phyloP scores from a whole-genome alignment of 1,140 invertebrate species.

The Venturia canescens region DNA sequence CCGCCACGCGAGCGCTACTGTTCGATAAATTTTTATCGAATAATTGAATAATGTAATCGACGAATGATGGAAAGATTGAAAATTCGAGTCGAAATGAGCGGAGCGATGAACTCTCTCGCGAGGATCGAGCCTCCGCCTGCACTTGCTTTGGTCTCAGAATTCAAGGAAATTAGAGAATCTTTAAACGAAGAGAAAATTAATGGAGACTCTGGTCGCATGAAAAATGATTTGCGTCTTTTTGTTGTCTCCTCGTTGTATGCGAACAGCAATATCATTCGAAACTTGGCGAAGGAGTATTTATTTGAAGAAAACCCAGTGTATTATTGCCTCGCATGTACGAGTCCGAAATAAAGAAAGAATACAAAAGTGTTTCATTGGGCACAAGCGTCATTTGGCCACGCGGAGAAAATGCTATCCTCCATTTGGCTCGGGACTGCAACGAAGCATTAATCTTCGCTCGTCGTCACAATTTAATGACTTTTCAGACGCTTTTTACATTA shows the following conservation, averaged over 20 bases:
- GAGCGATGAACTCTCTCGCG: too few species aligned
- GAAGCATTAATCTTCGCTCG: neutral
- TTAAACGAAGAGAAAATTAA: neutral
- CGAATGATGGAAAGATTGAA: too few species aligned
- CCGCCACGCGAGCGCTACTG: too few species aligned
- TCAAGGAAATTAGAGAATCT: neutral
- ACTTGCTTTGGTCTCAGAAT: neutral
- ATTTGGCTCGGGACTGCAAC: neutral
- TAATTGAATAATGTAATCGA: too few species aligned
- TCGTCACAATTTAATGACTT: conserved; percentile 1
- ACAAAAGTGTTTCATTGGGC: neutral
- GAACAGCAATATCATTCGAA: neutral
- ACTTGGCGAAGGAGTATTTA: neutral
- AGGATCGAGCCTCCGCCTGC: too few species aligned
- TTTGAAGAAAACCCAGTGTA: neutral
- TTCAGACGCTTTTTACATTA: neutral
- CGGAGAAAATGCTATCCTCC: neutral
- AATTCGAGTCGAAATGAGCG: too few species aligned
- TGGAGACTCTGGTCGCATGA: neutral
- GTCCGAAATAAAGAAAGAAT: neutral
- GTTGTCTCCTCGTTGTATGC: neutral
- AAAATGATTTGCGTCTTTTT: neutral
- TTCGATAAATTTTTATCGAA: too few species aligned
- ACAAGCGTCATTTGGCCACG: neutral
- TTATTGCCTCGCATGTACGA: neutral